phyloP scores from a whole-genome alignment of 1,140 invertebrate species.

The Drosophila virilis region DNA sequence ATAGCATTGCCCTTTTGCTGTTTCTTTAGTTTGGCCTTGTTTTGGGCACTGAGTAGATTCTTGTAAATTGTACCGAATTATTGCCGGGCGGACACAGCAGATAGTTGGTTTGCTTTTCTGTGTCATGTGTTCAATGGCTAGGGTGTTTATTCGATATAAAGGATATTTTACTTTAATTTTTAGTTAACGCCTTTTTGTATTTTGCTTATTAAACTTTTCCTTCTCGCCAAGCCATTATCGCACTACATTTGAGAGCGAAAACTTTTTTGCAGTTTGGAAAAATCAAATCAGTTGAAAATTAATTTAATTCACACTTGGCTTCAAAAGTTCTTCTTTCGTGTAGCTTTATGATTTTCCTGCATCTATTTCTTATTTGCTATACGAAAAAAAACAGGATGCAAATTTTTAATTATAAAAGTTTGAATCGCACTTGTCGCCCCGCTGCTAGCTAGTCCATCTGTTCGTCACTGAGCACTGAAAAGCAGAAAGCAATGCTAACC shows the following conservation, averaged over 20 bases:
- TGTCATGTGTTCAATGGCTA: background rate
- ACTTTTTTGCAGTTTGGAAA: constrained; percentile 52
- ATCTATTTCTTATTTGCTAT: constrained; percentile 37
- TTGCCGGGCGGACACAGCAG: constrained; percentile 9
- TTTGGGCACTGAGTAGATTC: constrained; percentile 21
- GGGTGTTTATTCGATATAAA: background rate
- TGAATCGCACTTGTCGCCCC: constrained; percentile 69
- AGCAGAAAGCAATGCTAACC: constrained; percentile 32
- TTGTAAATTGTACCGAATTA: constrained; percentile 40
- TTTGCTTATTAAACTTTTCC: background rate
- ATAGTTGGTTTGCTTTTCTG: background rate
- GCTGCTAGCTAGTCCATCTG: constrained; percentile 20
- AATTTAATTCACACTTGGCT: constrained; percentile 77
- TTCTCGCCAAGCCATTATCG: background rate
- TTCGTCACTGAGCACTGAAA: constrained; percentile 16
- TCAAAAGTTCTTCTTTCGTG: constrained; percentile 64
- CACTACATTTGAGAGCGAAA: constrained; percentile 46
- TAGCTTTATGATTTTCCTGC: constrained; percentile 73
- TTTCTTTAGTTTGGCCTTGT: constrained; percentile 38
- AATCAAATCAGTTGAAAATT: constrained; percentile 82
- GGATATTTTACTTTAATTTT: background rate
- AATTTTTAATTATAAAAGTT: constrained; percentile 83
- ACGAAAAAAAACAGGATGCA: constrained; percentile 46
- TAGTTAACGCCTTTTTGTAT: background rate
- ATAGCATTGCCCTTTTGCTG: constrained; percentile 56